phyloP scores from a whole-genome alignment of 2,888 invertebrate species.

The Cecidostiba fungosa region DNA sequence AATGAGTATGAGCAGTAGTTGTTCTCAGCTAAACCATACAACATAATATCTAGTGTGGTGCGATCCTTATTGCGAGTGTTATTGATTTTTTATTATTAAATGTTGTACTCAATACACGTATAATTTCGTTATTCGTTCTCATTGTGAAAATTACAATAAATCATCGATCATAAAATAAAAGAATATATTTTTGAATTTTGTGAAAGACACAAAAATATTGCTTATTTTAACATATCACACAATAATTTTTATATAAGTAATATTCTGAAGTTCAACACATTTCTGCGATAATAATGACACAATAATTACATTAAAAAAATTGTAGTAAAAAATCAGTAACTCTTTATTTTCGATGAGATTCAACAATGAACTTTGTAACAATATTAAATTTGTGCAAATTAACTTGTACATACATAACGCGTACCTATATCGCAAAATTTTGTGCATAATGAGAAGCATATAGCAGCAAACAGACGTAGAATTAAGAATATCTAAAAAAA shows the following conservation, averaged over 20 bases:
- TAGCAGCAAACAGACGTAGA: conserved; percentile 15
- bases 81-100: conserved; percentile 53
- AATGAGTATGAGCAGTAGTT: neutral
- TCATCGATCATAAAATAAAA: conserved; percentile 13
- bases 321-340: conserved; percentile 49
- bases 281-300: conserved; percentile 48
- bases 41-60: neutral
- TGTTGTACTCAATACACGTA: neutral
- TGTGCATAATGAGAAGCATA: conserved; percentile 45
- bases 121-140: neutral
- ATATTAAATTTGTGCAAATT: conserved; percentile 24
- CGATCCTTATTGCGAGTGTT: conserved; percentile 26
- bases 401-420: conserved; percentile 44
- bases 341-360: conserved; percentile 49
- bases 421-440: conserved; percentile 19
- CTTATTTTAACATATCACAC: conserved; percentile 64
- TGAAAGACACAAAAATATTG: conserved; percentile 30
- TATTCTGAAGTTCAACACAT: conserved; percentile 61
- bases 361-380: conserved; percentile 42
- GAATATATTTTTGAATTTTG: conserved; percentile 38
- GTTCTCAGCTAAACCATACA: neutral
- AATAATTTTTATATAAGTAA: conserved; percentile 51
- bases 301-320: neutral
- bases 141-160: conserved; percentile 18
- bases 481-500: conserved; percentile 38